phyloP scores from a whole-genome alignment of 2,888 invertebrate genomes.

The Drosophila monieri region DNA sequence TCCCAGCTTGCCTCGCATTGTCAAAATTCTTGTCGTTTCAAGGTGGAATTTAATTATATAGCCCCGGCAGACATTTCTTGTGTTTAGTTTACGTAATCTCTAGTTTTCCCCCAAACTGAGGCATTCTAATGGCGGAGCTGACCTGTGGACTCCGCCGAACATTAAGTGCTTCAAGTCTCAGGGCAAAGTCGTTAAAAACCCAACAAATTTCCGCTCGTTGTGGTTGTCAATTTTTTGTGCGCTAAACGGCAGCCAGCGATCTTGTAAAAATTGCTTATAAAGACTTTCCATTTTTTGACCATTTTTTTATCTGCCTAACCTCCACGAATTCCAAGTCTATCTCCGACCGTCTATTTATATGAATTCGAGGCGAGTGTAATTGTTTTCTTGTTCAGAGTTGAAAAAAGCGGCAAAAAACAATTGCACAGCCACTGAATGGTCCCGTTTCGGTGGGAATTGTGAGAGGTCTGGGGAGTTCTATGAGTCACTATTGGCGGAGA shows the following conservation, averaged over 20 bases:
- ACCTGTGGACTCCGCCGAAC: constrained; percentile 8
- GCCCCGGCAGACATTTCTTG: not conserved
- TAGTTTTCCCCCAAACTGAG: not conserved
- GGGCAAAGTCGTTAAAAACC: constrained; percentile 16
- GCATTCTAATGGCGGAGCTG: not conserved
- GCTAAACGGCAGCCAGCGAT: not conserved
- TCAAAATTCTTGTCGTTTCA: not conserved
- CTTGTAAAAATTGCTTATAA: constrained; percentile 43
- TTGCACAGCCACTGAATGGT: constrained; percentile 50
- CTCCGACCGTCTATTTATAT: not conserved
- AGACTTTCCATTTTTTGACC: constrained; percentile 55
- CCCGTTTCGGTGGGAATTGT: constrained; percentile 15
- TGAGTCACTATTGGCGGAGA: not conserved
- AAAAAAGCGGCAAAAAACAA: constrained; percentile 15
- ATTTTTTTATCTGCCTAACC: constrained; percentile 4
- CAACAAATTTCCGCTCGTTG: constrained; percentile 11
- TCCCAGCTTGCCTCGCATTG: not conserved
- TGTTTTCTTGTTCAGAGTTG: constrained; percentile 25
- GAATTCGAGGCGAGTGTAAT: constrained; percentile 4
- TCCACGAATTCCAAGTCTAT: not conserved
- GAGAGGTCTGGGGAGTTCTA: not conserved
- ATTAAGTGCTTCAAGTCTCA: constrained; percentile 13
- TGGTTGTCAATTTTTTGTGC: constrained; percentile 2
- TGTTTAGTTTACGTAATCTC: not conserved
- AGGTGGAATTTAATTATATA: constrained; percentile 1